Evolutionary conservation across 2,888 invertebrate genomes (phyloP).

Genomic region (Tenthredo livida): DNA sequence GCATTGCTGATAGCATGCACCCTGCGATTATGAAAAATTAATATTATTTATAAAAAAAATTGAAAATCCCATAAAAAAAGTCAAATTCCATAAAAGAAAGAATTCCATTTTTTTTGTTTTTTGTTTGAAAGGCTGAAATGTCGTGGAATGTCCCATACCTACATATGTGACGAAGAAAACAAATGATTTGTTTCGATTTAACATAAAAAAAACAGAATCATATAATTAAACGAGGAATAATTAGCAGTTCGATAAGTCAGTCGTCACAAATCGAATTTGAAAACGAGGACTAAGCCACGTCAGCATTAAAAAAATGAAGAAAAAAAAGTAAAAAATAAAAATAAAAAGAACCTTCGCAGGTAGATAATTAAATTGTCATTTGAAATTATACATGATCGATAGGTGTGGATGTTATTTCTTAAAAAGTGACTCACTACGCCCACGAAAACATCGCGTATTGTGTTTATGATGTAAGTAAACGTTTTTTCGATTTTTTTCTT

Average conservation of each 20-base stretch:
- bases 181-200: neutral
- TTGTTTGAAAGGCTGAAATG: no score
- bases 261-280: no score
- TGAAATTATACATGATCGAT: neutral
- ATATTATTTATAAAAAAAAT: no score
- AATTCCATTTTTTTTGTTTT: no score
- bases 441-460: neutral
- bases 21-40: no score
- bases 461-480: neutral
- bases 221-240: neutral
- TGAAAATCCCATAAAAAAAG: no score
- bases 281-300: no score
- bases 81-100: neutral
- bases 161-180: neutral
- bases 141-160: neutral
- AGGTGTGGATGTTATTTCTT: neutral
- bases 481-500: neutral
- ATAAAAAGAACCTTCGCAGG: neutral
- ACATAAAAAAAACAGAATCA: neutral
- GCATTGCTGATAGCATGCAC: no score
- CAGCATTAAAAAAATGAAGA: no score
- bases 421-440: constrained; percentile 2
- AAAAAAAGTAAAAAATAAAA: no score
- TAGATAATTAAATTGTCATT: neutral
- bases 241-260: no score